phyloP scores from a whole-genome alignment of 2,888 invertebrate genomes.

The Abrostola triplasia region DNA sequence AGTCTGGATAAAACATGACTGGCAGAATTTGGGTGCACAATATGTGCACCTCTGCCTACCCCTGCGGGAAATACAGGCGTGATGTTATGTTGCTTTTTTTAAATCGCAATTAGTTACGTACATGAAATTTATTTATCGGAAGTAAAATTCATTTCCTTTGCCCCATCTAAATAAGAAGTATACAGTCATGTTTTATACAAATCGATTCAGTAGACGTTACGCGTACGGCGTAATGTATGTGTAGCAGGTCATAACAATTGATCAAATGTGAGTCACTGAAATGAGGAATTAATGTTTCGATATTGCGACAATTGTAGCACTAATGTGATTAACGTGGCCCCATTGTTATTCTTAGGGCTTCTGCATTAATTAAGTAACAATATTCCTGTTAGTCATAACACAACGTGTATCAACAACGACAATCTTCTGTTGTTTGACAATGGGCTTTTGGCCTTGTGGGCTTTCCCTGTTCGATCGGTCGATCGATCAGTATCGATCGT shows the following conservation, averaged over 20 bases:
- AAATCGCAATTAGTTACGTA: too few relatives aligned
- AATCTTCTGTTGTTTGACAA: not conserved
- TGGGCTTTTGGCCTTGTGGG: not conserved
- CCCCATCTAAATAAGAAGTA: too few relatives aligned
- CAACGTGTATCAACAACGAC: not conserved
- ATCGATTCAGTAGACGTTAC: slow-evolving; percentile 3
- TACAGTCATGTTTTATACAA: not conserved
- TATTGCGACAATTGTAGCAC: not conserved
- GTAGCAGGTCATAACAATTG: slow-evolving; percentile 6
- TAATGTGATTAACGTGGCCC: slow-evolving; percentile 1
- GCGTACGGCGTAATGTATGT: not conserved
- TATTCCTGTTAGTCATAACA: not conserved
- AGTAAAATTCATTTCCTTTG: too few relatives aligned
- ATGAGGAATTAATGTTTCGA: slow-evolving; percentile 1
- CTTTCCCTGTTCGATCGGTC: not conserved
- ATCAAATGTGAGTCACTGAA: slow-evolving; percentile 17
- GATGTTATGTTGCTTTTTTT: too few relatives aligned
- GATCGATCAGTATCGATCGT: not conserved
- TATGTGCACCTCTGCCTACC: too few relatives aligned
- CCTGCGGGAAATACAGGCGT: too few relatives aligned
- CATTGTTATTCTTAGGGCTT: slow-evolving; percentile 5
- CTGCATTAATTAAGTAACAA: not conserved
- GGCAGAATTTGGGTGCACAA: too few relatives aligned
- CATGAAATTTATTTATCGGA: too few relatives aligned
- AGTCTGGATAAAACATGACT: too few relatives aligned